phyloP scores from a whole-genome alignment of 2,888 invertebrate genomes.

The Stomorhina lunata region DNA sequence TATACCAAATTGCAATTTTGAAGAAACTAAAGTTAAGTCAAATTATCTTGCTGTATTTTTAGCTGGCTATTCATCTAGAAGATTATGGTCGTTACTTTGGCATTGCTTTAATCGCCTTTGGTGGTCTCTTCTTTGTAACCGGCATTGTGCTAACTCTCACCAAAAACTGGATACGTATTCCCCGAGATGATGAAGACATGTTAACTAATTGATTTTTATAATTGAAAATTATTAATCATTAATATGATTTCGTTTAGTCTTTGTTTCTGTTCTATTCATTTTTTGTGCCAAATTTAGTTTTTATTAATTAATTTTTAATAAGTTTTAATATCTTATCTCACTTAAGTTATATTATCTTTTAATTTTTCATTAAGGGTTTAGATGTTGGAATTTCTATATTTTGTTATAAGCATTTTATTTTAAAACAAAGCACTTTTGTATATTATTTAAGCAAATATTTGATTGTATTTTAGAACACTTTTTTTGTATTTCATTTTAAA shows the following conservation, averaged over 20 bases:
- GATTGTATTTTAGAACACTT: no score
- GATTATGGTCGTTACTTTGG: constrained; percentile 75
- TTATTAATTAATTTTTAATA: background rate
- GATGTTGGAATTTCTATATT: no score
- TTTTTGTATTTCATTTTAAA: no score
- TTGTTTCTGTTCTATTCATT: constrained; percentile 22
- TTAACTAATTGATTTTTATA: constrained; percentile 69
- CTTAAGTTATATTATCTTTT: background rate
- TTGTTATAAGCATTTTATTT: no score
- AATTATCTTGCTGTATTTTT: constrained; percentile 12
- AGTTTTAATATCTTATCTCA: background rate
- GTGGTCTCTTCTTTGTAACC: constrained; percentile 72
- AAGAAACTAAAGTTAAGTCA: background rate
- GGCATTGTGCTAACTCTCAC: constrained; percentile 75
- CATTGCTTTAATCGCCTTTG: constrained; percentile 73
- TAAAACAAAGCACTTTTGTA: no score
- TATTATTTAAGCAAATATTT: no score
- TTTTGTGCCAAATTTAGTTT: constrained; percentile 42
- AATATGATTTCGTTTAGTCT: background rate
- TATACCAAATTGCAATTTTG: no score
- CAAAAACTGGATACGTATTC: constrained; percentile 74
- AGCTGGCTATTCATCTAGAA: constrained; percentile 75
- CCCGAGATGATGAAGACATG: constrained; percentile 74
- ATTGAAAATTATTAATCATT: background rate
- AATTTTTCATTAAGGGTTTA: no score